Evolutionary conservation across 92 coral and sea anemone genomes (phyloP), one percentile per base, ranked within the genome.

Genomic region (Montipora capitata): DNA sequence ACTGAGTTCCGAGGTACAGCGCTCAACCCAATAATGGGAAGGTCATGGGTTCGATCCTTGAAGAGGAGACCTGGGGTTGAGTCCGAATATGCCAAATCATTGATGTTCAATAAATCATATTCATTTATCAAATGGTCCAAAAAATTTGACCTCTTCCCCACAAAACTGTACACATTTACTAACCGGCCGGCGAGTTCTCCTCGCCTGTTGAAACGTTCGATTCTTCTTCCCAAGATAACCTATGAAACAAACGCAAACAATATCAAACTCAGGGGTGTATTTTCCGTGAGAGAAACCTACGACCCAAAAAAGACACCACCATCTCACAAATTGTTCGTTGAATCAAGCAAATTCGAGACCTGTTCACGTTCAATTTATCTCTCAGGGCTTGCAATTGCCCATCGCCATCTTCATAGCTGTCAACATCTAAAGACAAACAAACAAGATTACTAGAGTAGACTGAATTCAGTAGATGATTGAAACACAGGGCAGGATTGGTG

Each of bases 181-280:
- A 68, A 97, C 99, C 98, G 56, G 95, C 94, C 15, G 98, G 95
- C 0, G 95, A 94, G 79, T 97, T 93, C 76, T 97, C 99, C 59
- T 97, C 99, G 17, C 99, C 99, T 48, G 98, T 94, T 27, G 99
- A 97, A 13, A 94, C 95, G 76, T 97, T 97, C 1, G 99, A 95
- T n/a, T 97, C 99, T 83, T 98, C 99, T 82, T 98, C 99, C 99
- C 99, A 98, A 1, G 99, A 93, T 68, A 98, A 81, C 84, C 99
- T 96, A 48, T 5, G 38, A 64, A 82, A 41, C 35, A 56, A 58
- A 20, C 45, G 18, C 12, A 42, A 61, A 2, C 40, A 9, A 17
- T 35, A 10, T 2, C 6, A 48, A 48, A 48, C 7, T 48, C 10
- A 5, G 10, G 35, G 52, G 52, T 48, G 52, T 48, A 10, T 48